Base-by-base conservation (phyloP, 2,113 vertebrate species). In the Oreocharis arfaki region DNA sequence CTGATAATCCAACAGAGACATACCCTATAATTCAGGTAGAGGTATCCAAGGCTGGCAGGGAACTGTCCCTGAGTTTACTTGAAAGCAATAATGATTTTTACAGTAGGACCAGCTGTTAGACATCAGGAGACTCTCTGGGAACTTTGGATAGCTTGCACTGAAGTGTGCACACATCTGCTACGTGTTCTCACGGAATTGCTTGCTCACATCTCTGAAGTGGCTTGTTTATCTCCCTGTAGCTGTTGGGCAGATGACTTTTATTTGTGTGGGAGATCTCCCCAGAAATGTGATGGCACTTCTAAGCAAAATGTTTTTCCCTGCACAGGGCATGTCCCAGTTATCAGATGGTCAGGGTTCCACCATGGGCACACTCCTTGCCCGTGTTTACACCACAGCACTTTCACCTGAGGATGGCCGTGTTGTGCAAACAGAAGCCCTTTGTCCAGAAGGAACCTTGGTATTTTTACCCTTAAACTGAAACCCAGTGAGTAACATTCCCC, bases 171-270 rank as follows among this genome's bases (percentile, higher is more conserved):
- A 11, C 42, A 19, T 47, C 85, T 90, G 35, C 42, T 30, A 0
- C 2, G 1, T 19, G 16, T 75, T 61, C 68, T 44, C n/a, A 22
- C 5, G 13, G 60, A 92, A 41, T 0, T 67, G 44, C 26, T 74
- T 23, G 52, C 46, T 91, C 93, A 27, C 73, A 19, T 28, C 89
- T 94, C 89, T 94, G 84, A 87, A 95, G 80, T 78, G 91, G 83
- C 73, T 90, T 71, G 19, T 79, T 95, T 81, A 84, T 82, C 68
- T 96, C 77, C 52, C 15, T 33, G 49, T 52, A 41, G 76, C 60
- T 90, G 41, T 16, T 33, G 83, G 79, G 80, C 27, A 96, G 83
- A 42, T 86, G 41, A 41, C 52, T 94, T 71, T 16, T 75, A 23
- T 67, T 52, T 78, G 24, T 84, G 80, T 47, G 76, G 71, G 64